A percentile compares a stretch with the other conserved stretches of the same genome.
These are phyloP conservation scores for Lepus townsendii DNA, from an alignment of 2,797 vertebrate genomes.

Conservation along the genomic window DNA sequence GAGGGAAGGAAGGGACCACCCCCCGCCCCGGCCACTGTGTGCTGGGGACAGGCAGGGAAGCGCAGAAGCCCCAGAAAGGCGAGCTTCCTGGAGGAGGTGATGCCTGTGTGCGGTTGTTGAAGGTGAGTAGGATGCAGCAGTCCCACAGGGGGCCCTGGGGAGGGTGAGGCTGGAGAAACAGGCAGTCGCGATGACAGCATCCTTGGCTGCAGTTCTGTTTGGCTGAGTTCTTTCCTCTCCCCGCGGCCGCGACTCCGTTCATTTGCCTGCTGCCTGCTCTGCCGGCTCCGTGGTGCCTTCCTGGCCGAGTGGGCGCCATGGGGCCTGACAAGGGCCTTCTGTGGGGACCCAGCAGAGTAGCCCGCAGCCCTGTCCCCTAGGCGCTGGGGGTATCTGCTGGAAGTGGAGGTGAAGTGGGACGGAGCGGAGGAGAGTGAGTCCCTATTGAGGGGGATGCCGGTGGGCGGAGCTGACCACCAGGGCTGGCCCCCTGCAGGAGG, in stretches of 20 bases:
- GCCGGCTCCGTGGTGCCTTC: neutral
- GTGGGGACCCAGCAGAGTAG: too few species aligned
- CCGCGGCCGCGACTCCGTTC: neutral
- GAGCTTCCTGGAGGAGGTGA: constrained; percentile 42
- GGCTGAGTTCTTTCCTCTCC: neutral
- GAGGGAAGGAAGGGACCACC: neutral
- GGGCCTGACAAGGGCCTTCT: neutral
- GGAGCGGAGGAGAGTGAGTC: neutral
- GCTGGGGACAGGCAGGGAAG: neutral
- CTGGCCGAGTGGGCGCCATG: neutral
- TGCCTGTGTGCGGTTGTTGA: too few species aligned
- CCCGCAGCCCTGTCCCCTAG: neutral
- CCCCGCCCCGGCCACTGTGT: accelerated
- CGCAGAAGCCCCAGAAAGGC: neutral
- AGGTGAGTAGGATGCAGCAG: neutral
- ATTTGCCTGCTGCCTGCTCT: neutral
- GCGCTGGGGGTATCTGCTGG: neutral
- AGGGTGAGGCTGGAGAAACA: neutral
- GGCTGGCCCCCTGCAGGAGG: neutral
- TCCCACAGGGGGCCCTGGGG: neutral
- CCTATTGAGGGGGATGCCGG: too few species aligned
- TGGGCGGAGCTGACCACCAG: too few species aligned
- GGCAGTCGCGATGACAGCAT: neutral
- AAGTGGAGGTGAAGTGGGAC: neutral
- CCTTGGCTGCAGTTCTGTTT: neutral